phyloP scores from a whole-genome alignment of 2,888 invertebrate species.

The Scelioninae gen. 1 region DNA sequence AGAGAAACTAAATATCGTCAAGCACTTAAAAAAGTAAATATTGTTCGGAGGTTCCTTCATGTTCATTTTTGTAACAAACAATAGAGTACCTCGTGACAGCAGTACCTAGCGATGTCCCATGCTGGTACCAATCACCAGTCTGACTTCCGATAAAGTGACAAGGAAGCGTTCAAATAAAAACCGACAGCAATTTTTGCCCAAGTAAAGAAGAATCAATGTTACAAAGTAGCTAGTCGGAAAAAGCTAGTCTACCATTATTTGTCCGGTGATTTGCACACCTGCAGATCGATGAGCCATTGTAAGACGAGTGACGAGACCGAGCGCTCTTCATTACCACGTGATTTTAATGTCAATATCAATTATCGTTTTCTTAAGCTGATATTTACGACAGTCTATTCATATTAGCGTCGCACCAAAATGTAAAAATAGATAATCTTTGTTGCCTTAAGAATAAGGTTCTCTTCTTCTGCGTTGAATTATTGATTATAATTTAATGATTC shows the following conservation, averaged over 20 bases:
- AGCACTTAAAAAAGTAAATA: no score
- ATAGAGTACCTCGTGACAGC: slow-evolving; percentile 55
- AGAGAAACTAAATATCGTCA: no score
- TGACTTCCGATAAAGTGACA: slow-evolving; percentile 65
- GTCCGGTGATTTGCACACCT: slow-evolving; percentile 23
- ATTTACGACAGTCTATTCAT: slow-evolving; percentile 20
- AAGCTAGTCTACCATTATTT: slow-evolving; percentile 11
- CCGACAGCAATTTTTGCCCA: slow-evolving; percentile 8
- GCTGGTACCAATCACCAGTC: slow-evolving; percentile 72
- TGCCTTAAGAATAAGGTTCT: not conserved
- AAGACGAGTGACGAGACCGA: slow-evolving; percentile 12
- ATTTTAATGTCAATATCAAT: slow-evolving; percentile 61
- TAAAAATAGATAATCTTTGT: slow-evolving; percentile 10
- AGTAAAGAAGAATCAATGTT: slow-evolving; percentile 35
- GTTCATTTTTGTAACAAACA: slow-evolving; percentile 18
- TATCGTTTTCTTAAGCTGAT: slow-evolving; percentile 26
- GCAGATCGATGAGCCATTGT: slow-evolving; percentile 30
- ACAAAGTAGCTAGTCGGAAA: slow-evolving; percentile 15
- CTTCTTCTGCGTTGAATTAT: slow-evolving; percentile 6
- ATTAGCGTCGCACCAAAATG: slow-evolving; percentile 18
- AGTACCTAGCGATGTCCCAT: slow-evolving; percentile 73
- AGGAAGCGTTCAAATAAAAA: slow-evolving; percentile 48
- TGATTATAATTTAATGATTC: slow-evolving; percentile 75
- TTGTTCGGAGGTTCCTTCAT: no score
- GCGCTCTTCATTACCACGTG: slow-evolving; percentile 51